phyloP scores from a whole-genome alignment of 2,888 invertebrate species.

The Limnephilus marmoratus region DNA sequence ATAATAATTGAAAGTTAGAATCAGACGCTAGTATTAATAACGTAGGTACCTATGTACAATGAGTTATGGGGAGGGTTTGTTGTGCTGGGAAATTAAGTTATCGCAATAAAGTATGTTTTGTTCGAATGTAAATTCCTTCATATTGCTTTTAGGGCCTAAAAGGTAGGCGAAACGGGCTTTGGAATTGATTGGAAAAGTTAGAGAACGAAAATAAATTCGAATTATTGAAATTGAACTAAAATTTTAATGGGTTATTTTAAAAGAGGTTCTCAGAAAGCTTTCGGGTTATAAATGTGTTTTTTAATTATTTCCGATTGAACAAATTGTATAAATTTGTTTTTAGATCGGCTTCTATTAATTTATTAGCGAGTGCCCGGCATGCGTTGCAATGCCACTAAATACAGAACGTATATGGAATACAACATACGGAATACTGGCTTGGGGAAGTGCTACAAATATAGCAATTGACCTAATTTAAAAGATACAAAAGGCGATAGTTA shows the following conservation, averaged over 20 bases:
- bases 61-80: neutral
- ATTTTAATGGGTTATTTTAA: neutral
- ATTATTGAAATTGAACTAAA: neutral
- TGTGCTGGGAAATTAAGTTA: neutral
- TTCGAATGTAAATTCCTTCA: neutral
- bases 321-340: neutral
- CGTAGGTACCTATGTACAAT: neutral
- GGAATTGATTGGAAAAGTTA: neutral
- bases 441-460: too few species aligned
- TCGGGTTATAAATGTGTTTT: neutral
- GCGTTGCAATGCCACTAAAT: too few species aligned
- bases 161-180: neutral
- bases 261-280: neutral
- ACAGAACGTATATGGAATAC: too few species aligned
- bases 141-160: neutral
- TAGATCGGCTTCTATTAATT: neutral
- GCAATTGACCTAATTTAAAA: too few species aligned
- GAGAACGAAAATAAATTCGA: neutral
- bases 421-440: too few species aligned
- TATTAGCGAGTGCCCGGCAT: too few species aligned
- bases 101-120: neutral
- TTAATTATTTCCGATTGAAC: neutral
- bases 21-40: neutral
- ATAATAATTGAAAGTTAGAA: neutral
- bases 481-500: too few species aligned